Base-by-base conservation (phyloP, 2,888 invertebrate genomes). In the Zelleria hepariella region DNA sequence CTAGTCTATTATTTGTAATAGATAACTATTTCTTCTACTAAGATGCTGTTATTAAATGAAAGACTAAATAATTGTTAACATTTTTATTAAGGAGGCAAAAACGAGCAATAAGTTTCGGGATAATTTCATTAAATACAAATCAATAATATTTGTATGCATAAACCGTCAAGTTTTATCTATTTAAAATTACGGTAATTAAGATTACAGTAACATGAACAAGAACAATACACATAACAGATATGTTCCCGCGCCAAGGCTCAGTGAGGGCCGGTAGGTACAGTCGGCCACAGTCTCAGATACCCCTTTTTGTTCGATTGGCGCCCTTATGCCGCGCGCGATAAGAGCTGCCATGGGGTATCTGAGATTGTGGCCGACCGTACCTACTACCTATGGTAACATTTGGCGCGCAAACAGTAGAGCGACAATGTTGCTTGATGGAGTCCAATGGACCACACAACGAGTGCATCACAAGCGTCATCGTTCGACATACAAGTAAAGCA, bases 61-160 rank as follows among this genome's bases (percentile, higher is more conserved):
- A 80, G 74, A 5, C 32, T 10, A 62, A 66, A 69, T 79, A 83
- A 82, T 86, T 82, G 85, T 84, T 85, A 88, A 88, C 88, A 87
- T 88, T 88, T 88, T 42, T 88, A 88, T 88, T 88, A 86, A 63
- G 86, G 86, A 88, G 88, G 88, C 88, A 85, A 88, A 83, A 88
- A 88, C 86, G 87, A 87, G 86, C 86, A 86, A 86, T 85, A 85
- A 85, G 80, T 85, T 82, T 86, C 73, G 78, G 86, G 81, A 84
- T 86, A 85, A 77, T 74, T 78, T 81, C 32, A 42, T 42, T 83
- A 74, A 80, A 82, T 88, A 88, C 85, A 87, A 87, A 86, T 80
- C 74, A 86, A 86, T 81, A 75, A 48, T 62, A 78, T 80, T 80
- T 84, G 82, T 80, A 84, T 77, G 80, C 80, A 75, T 83, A 78